A percentile compares a stretch with the other conserved stretches of the same genome.
Conservation (phyloP, 2,113 vertebrate genomes). For the Campylomormyrus tamandua region DNA sequence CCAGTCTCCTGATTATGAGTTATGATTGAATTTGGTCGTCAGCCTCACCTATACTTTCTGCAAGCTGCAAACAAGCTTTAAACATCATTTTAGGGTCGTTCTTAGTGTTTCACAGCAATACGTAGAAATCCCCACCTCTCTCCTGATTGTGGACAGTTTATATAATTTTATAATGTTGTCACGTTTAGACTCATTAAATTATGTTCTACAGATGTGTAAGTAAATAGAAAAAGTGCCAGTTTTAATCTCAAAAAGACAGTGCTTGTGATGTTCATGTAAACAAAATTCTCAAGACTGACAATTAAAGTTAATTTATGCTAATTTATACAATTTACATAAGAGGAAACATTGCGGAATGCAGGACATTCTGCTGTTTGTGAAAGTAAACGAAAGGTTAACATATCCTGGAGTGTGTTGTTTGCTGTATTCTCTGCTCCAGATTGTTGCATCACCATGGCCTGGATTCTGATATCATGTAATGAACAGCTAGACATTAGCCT, state of each 20-base stretch:
- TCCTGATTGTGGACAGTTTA: neutral
- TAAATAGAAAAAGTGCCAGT: neutral
- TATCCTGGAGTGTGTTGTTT: neutral
- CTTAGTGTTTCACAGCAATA: neutral
- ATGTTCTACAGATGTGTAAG: neutral
- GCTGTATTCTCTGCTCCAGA: neutral
- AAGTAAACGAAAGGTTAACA: neutral
- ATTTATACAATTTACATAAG: neutral
- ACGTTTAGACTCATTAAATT: neutral
- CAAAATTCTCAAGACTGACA: neutral
- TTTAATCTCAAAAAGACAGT: neutral
- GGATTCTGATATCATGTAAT: neutral
- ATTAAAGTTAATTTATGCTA: slow-evolving; percentile 7
- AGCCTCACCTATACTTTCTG: neutral
- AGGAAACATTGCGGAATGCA: neutral
- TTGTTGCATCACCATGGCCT: neutral
- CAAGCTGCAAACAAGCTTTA: neutral
- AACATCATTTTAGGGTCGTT: neutral
- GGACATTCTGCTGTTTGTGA: neutral
- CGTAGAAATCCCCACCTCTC: neutral
- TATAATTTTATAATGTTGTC: neutral
- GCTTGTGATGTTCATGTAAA: neutral
- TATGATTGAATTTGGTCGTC: slow-evolving; percentile 10
- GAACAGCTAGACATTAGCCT: neutral
- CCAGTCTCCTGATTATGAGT: neutral